Percentiles rank a stretch among this genome's conserved stretches.
Evolutionary conservation across 1,140 invertebrate genomes (phyloP).

Genomic region (Notospermus geniculatus): DNA sequence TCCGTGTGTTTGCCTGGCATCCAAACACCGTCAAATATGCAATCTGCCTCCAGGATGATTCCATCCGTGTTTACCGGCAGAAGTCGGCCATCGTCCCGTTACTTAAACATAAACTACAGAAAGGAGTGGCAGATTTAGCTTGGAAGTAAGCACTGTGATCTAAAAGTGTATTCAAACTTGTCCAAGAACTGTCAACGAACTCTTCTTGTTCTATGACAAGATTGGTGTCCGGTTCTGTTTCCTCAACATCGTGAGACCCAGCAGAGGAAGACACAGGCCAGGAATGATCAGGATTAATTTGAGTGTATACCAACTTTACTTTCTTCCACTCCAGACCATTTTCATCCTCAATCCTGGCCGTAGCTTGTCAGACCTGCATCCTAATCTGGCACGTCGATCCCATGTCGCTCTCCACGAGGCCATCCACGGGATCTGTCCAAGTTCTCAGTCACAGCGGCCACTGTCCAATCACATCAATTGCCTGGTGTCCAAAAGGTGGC

Average conservation of each 20-base stretch:
- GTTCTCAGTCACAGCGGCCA: slow-evolving; percentile 64
- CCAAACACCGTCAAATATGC: slow-evolving; percentile 77
- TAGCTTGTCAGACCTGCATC: slow-evolving; percentile 78
- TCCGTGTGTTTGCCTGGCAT: slow-evolving; percentile 72
- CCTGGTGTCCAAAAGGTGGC: slow-evolving; percentile 68
- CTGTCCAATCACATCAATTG: slow-evolving; percentile 75
- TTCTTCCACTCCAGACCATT: slow-evolving; percentile 67
- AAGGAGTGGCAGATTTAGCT: slow-evolving; percentile 73
- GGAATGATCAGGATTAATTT: no score
- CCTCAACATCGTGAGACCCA: no score
- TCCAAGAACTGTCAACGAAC: no score
- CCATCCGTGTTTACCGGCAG: slow-evolving; percentile 73
- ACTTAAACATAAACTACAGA: slow-evolving; percentile 76
- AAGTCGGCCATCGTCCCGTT: slow-evolving; percentile 64
- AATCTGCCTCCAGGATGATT: slow-evolving; percentile 78
- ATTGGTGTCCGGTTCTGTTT: no score
- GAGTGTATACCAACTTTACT: slow-evolving; percentile 10
- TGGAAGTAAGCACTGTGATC: no score
- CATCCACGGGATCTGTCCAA: slow-evolving; percentile 63
- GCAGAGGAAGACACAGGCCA: no score
- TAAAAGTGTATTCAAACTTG: no score
- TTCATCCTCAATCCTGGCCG: slow-evolving; percentile 75
- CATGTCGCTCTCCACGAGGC: slow-evolving; percentile 67
- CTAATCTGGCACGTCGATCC: slow-evolving; percentile 83
- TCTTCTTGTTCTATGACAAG: no score